phyloP scores from a whole-genome alignment of 2,888 invertebrate species.

The Eupithecia exiguata region DNA sequence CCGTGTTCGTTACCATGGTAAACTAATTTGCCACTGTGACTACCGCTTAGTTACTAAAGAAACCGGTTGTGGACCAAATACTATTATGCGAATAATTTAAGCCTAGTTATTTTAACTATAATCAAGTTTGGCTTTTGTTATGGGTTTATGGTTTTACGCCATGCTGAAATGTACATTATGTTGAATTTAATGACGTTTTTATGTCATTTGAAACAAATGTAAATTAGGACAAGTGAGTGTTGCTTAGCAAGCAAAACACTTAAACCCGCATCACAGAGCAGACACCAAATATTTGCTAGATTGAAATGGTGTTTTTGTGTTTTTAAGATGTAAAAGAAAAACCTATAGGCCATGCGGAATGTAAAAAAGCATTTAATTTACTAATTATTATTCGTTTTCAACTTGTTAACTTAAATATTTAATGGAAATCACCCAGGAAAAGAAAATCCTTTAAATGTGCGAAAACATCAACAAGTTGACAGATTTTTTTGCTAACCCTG shows the following conservation, averaged over 20 bases:
- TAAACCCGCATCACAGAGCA: background rate
- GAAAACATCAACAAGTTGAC: constrained; percentile 26
- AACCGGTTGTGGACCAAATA: background rate
- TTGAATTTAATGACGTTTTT: background rate
- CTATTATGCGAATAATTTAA: background rate
- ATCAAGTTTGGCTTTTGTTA: background rate
- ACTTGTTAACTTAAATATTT: background rate
- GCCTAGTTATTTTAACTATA: background rate
- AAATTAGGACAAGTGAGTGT: background rate
- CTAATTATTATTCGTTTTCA: background rate
- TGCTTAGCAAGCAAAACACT: background rate
- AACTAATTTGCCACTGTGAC: background rate
- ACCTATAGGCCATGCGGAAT: background rate
- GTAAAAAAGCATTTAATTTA: background rate
- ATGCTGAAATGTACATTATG: background rate
- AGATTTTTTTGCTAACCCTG: constrained; percentile 25
- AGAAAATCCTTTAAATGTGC: constrained; percentile 28
- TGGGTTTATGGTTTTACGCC: background rate
- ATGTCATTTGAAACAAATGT: too few species aligned
- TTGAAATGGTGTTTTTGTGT: background rate
- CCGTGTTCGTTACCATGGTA: background rate
- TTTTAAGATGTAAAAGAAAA: background rate
- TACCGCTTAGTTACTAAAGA: background rate
- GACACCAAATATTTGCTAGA: background rate
- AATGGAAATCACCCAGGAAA: constrained; percentile 16